Base-by-base conservation (phyloP, 1,140 invertebrate species). In the Trichonephila clavipes region DNA sequence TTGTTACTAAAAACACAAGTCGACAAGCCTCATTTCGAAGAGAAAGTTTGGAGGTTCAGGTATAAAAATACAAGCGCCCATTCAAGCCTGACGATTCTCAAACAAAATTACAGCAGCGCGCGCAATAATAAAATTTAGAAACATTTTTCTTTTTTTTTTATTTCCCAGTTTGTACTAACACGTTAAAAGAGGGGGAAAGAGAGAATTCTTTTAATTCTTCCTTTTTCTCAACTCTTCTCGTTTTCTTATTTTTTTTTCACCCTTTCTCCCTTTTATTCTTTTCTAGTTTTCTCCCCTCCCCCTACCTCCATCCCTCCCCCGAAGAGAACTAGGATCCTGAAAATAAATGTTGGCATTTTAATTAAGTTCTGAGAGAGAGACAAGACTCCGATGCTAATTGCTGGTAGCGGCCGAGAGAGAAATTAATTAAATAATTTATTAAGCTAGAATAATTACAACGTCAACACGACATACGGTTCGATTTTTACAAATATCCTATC, bases 371-470 rank as follows among this genome's bases (percentile, higher is more conserved):
- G 51, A 82, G 83, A 58, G 69, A 40, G 88, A 90, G 61, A 94
- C 88, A 72, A 69, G 88, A 81, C 59, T 90, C 85, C 14, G 93
- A 89, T 59, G 77, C 92, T 93, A 94, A 94, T 94, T 89, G 88
- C 87, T 94, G 34, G 83, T 93, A 93, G 85, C 92, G 86, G 86
- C 85, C 58, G 85, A 94, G 93, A 90, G 69, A 72, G 59, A 93
- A 93, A 94, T 94, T 94, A 94, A 94, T 94, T 94, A 94, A 94
- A 94, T 94, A 89, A 90, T 94, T 94, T 94, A 94, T 94, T 89
- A 94, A 94, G 93, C 87, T 94, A 72, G 88, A 82, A 94, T 94
- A 94, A 94, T 94, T 90, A 94, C 77, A 83, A 86, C 93, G 93
- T 94, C 93, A 94, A 94, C 93, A 94, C 81, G 87, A 90, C 93